Percentiles rank a stretch among this genome's conserved stretches.
Conservation (phyloP, 2,888 invertebrate species). For the Cephalotes varians region DNA sequence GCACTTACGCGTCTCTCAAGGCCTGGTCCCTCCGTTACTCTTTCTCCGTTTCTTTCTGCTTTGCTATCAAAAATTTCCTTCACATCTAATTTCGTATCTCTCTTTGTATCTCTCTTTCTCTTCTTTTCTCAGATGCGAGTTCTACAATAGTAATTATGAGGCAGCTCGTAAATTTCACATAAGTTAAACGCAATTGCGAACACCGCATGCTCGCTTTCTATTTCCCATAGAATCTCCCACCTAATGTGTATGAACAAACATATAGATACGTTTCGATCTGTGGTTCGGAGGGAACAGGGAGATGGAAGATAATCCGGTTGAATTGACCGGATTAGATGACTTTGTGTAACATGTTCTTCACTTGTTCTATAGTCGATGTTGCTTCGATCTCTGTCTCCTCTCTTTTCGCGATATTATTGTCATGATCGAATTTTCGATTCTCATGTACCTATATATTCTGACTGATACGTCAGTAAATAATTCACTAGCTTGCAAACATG, state of each 20-base stretch:
- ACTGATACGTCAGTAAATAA: slow-evolving; percentile 22
- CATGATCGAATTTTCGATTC: slow-evolving; percentile 33
- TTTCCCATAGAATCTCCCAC: slow-evolving; percentile 67
- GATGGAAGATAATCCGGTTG: slow-evolving; percentile 54
- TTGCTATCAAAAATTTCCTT: slow-evolving; percentile 69
- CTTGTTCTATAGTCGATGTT: slow-evolving; percentile 61
- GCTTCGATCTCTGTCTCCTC: slow-evolving; percentile 52
- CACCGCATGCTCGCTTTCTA: slow-evolving; percentile 72
- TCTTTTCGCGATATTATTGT: slow-evolving; percentile 33
- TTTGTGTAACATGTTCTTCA: slow-evolving; percentile 62
- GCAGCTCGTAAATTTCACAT: slow-evolving; percentile 78
- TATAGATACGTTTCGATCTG: slow-evolving; percentile 58
- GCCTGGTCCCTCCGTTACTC: slow-evolving; percentile 46
- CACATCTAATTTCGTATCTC: slow-evolving; percentile 70
- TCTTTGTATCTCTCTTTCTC: slow-evolving; percentile 14
- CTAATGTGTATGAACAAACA: slow-evolving; percentile 4
- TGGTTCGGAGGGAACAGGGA: slow-evolving; percentile 28
- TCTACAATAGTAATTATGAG: slow-evolving; percentile 83
- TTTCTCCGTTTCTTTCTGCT: slow-evolving; percentile 77
- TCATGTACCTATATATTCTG: neutral
- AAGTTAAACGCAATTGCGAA: slow-evolving; percentile 67
- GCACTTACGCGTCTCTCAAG: slow-evolving; percentile 71
- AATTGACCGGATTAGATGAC: slow-evolving; percentile 63
- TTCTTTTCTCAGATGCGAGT: slow-evolving; percentile 60
- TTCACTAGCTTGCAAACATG: neutral